Evolutionary conservation across 1,140 invertebrate species (phyloP).

Genomic region (Oryctes rhinoceros): DNA sequence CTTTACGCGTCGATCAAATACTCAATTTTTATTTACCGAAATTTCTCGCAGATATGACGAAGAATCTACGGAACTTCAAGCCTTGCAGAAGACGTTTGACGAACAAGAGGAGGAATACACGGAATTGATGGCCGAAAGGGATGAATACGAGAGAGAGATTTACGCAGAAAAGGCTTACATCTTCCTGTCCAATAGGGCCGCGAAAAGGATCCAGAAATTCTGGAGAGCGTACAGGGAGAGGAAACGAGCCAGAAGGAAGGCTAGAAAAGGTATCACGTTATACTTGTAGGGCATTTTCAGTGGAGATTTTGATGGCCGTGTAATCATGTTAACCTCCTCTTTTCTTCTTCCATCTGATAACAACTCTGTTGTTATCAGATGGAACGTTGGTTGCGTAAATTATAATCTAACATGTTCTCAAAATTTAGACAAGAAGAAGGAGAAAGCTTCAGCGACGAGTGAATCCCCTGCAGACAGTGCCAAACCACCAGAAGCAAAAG

Average conservation of each 20-base stretch:
- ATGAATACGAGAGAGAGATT: slow-evolving; percentile 50
- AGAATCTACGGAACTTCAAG: slow-evolving; percentile 50
- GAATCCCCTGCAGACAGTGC: neutral
- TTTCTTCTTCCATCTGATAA: no score
- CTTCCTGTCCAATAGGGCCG: slow-evolving; percentile 53
- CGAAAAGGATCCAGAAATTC: slow-evolving; percentile 53
- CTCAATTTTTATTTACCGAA: neutral
- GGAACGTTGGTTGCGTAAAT: neutral
- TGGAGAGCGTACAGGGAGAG: slow-evolving; percentile 53
- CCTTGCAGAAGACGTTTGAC: slow-evolving; percentile 51
- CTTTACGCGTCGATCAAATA: neutral
- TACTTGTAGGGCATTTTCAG: neutral
- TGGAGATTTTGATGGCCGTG: no score
- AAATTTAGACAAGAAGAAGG: slow-evolving; percentile 4
- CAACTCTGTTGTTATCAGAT: no score
- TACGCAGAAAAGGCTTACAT: slow-evolving; percentile 51
- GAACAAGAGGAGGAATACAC: slow-evolving; percentile 55
- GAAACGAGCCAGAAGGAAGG: slow-evolving; percentile 40
- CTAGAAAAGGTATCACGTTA: slow-evolving; percentile 20
- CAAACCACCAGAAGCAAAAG: slow-evolving; percentile 1
- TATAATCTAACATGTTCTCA: neutral
- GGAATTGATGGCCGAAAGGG: slow-evolving; percentile 53
- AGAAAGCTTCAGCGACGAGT: neutral
- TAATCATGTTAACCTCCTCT: no score
- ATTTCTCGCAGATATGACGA: slow-evolving; percentile 45